Conservation (phyloP, 1,140 invertebrate genomes). For the Drosophila guanche region DNA sequence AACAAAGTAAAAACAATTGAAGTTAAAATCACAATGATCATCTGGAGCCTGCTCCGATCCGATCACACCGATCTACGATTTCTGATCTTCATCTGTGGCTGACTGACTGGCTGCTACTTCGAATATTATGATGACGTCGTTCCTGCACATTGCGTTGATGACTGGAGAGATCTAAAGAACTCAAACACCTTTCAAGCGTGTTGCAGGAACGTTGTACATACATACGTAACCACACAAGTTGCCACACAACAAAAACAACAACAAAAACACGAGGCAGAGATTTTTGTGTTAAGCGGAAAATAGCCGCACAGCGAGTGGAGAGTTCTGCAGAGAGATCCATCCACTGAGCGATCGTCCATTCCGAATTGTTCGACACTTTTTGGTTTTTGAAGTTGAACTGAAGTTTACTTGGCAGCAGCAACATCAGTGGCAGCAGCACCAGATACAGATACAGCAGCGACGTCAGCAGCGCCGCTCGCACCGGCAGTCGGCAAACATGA, state of each 20-base stretch:
- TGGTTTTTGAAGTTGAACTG: constrained; percentile 73
- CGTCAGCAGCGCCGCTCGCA: constrained; percentile 52
- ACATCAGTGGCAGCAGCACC: constrained; percentile 47
- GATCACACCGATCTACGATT: constrained; percentile 22
- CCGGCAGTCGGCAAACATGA: constrained; percentile 73
- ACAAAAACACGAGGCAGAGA: constrained; percentile 41
- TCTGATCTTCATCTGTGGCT: constrained; percentile 29
- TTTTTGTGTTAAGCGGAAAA: constrained; percentile 79
- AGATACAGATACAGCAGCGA: constrained; percentile 30
- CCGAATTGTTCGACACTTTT: constrained; percentile 74
- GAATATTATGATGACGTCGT: constrained; percentile 51
- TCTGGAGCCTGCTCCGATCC: constrained; percentile 11
- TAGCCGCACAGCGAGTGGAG: constrained; percentile 71
- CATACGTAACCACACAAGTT: constrained; percentile 45
- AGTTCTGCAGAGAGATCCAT: too few species aligned
- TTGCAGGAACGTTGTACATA: constrained; percentile 1
- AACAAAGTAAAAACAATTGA: constrained; percentile 75
- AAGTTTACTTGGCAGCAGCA: constrained; percentile 69
- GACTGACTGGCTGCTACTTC: constrained; percentile 44
- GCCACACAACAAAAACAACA: constrained; percentile 45
- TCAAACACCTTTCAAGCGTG: constrained; percentile 77
- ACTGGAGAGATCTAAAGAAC: constrained; percentile 81
- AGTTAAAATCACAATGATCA: constrained; percentile 66
- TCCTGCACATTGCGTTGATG: constrained; percentile 59
- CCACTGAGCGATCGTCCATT: too few species aligned